Evolutionary conservation across 2,888 invertebrate species (phyloP), one percentile per base, ranked within the genome.

Genomic region (Magallana nippona): DNA sequence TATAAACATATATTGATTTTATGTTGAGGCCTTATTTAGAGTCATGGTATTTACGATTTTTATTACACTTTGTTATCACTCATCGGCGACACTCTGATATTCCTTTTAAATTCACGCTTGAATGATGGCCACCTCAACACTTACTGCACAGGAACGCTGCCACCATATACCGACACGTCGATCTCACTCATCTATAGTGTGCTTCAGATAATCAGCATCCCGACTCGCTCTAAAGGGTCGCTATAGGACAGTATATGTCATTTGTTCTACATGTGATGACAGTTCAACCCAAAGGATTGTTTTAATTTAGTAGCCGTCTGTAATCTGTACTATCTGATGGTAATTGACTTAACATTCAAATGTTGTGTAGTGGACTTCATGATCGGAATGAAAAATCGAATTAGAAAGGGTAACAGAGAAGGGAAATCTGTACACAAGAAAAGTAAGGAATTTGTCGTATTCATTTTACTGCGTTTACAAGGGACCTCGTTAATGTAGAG

Each of bases 1-100:
- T 17, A 60, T 60, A 60, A 60, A n/a, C n/a, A n/a, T n/a, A 22
- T 71, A 71, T 71, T 27, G 71, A 71, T 71, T 63, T 71, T 71
- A 71, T 15, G 10, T 71, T 71, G 22, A 71, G 32, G 32, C 71
- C 22, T 15, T 22, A 27, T 71, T 22, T 27, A 27, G 15, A 11
- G 22, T 71, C 32, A 22, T 71, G 22, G 71, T 22, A 3, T 71
- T 27, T 63, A 19, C 19, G 27, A 27, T 19, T 10, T 19, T 62
- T 19, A 19, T 22, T 62, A 10, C 19, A 60, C 32, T 71, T 63
- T 22, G 13, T 63, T 22, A 71, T 71, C 27, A 32, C 32, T 71
- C 27, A 71, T 71, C 71, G 19, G 32, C 32, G 22, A 27, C 71
- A 27, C 71, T 71, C 22, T 27, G 15, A 15, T 13, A 71, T 71